Evolutionary conservation across 2,888 invertebrate genomes (phyloP), one percentile per base, ranked within the genome.

Genomic region (Lobophora halterata): DNA sequence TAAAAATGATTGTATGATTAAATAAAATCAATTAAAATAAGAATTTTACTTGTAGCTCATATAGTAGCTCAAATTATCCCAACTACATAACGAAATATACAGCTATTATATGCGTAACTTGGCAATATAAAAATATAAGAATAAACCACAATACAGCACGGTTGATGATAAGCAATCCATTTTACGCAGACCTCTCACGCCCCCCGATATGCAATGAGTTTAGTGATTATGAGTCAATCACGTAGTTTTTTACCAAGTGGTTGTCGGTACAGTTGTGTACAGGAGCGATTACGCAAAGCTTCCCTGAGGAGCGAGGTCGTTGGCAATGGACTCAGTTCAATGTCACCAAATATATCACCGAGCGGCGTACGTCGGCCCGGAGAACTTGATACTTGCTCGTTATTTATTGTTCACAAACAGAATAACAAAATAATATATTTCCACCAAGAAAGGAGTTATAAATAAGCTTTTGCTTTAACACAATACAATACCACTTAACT

Each of bases 341-440:
- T 87, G 87, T 87, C 87, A 87, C 87, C 86, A 87, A 87, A 87
- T 86, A 85, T 86, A 85, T 87, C 86, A 83, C 82, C 74, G 72
- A 62, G 66, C 57, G 24, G 48, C 58, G 37, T 60, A 63, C 55
- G 37, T 26, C 57, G 69, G 43, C 29, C 51, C 49, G 14, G 5
- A 21, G 5, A 9, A 35, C 58, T 80, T 80, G 78, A 70, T 75
- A 76, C 74, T 81, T 68, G 20, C 11, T 24, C 11, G 10, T 1
- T 24, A 10, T 6, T n/a, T 10, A 24, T 6, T 13, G 13, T 6
- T 6, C 13, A 25, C 1, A 31, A n/a, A n/a, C n/a, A n/a, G n/a
- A n/a, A n/a, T n/a, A n/a, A n/a, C n/a, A n/a, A n/a, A n/a, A n/a
- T n/a, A n/a, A n/a, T n/a, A n/a, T n/a, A n/a, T n/a, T n/a, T n/a